Evolutionary conservation across 2,113 vertebrate genomes (phyloP).

Genomic region (Halichoerus grypus): DNA sequence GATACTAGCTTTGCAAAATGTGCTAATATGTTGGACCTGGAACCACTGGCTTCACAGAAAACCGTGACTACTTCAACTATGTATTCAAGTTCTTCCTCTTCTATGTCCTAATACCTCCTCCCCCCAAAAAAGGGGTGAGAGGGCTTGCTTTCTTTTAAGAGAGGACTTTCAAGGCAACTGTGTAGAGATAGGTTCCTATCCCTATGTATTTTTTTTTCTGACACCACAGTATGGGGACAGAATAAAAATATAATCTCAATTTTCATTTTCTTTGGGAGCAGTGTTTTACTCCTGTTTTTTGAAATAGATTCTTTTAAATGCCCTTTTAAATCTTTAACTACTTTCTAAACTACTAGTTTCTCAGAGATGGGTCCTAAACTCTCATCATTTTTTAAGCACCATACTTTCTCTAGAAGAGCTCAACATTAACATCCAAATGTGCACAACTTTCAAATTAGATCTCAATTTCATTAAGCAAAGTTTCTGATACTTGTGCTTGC

Average conservation of each 20-base stretch:
- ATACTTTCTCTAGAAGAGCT: neutral
- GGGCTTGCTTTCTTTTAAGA: neutral
- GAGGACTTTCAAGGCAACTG: neutral
- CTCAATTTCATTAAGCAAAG: neutral
- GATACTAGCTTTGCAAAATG: neutral
- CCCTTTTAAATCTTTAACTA: neutral
- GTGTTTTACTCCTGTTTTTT: neutral
- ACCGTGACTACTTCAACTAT: neutral
- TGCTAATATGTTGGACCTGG: neutral
- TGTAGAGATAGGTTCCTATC: neutral
- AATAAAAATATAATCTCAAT: neutral
- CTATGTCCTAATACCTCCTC: neutral
- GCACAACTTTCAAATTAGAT: neutral
- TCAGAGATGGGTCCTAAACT: neutral
- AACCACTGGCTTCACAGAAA: neutral
- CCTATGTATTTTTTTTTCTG: neutral
- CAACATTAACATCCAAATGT: neutral
- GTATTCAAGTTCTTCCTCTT: neutral
- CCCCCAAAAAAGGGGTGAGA: neutral
- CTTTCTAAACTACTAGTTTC: neutral
- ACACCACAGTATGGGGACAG: neutral
- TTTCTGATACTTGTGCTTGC: neutral
- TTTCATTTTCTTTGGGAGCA: neutral
- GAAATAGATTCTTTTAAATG: neutral
- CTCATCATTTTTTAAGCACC: neutral